Conservation (phyloP, 2,797 vertebrate species). For the Morus bassanus region DNA sequence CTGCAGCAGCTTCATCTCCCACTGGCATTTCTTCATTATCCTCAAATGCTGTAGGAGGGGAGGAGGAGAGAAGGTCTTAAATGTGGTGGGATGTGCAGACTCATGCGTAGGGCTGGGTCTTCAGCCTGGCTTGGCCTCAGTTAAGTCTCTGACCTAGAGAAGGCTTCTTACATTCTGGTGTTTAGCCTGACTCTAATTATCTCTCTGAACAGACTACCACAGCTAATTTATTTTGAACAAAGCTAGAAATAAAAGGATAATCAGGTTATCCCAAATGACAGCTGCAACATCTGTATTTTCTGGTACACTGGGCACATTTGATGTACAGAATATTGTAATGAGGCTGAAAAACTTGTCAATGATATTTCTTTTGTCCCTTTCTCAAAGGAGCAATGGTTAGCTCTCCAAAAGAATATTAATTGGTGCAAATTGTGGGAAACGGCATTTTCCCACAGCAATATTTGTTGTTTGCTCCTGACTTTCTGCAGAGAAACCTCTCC, state of each 20-base stretch:
- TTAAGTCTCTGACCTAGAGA: conserved; percentile 16
- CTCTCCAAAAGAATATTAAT: conserved; percentile 40
- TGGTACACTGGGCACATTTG: conserved; percentile 69
- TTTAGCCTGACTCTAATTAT: conserved; percentile 62
- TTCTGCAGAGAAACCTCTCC: not conserved
- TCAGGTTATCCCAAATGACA: conserved; percentile 76
- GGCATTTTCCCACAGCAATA: not conserved
- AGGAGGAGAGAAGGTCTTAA: not conserved
- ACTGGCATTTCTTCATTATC: accelerated
- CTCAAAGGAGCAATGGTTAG: conserved; percentile 27
- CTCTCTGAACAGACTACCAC: conserved; percentile 65
- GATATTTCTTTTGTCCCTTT: conserved; percentile 56
- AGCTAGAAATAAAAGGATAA: conserved; percentile 75
- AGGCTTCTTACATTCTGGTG: conserved; percentile 4
- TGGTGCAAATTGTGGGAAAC: not conserved
- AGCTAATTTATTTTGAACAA: conserved; percentile 72
- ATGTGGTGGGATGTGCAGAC: accelerated
- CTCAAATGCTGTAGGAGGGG: accelerated
- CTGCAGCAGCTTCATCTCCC: not conserved
- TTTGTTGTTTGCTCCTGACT: not conserved
- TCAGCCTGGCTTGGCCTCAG: not conserved
- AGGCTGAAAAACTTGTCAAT: conserved; percentile 61
- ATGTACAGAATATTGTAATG: conserved; percentile 72
- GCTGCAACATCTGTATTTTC: conserved; percentile 77
- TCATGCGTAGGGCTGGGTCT: accelerated